Base-by-base conservation (phyloP, 1,140 invertebrate genomes). In the Cydia strobilella region DNA sequence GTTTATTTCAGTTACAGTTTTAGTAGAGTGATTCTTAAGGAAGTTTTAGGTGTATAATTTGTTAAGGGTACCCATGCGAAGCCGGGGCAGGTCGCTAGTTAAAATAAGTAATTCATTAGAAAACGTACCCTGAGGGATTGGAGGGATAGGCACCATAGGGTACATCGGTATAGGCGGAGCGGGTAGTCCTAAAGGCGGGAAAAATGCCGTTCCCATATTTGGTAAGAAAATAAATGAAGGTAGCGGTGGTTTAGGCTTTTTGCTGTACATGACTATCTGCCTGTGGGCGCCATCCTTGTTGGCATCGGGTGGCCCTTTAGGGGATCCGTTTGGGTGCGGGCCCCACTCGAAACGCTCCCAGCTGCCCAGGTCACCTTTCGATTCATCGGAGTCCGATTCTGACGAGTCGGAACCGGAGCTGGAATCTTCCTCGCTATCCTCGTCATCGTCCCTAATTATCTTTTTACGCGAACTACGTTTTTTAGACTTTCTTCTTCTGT, bases 141-240 rank as follows among this genome's bases (percentile, higher is more conserved):
- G 88, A 51, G 89, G 90, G 7, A 90, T 82, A 15, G 90, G 90
- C 18, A 91, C 80, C 71, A 90, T 80, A 0, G 89, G 89, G 69
- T 89, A 91, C 88, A 91, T 90, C 3, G 88, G 88, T 9, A 90
- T 73, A 10, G 89, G 88, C 12, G 88, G 85, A 25, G 85, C 81
- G 0, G 88, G 86, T 48, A 92, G 73, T 1, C 84, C 87, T 51
- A 91, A 82, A 0, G 90, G 90, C 18, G 90, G 89, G 72, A 85
- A 92, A 74, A 82, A 92, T 9, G 88, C 85, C 4, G 90, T 90
- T 39, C 88, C 87, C 72, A 88, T 79, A 54, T 85, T 86, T 6
- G 89, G 89, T 48, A 92, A 74, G 66, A 92, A 91, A 74, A 92
- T 90, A 73, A 92, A 92, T 20, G 88, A 89, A 3, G 90, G 90